Base-by-base conservation (phyloP, 1,140 invertebrate genomes). In the Propsilocerus akamusi region DNA sequence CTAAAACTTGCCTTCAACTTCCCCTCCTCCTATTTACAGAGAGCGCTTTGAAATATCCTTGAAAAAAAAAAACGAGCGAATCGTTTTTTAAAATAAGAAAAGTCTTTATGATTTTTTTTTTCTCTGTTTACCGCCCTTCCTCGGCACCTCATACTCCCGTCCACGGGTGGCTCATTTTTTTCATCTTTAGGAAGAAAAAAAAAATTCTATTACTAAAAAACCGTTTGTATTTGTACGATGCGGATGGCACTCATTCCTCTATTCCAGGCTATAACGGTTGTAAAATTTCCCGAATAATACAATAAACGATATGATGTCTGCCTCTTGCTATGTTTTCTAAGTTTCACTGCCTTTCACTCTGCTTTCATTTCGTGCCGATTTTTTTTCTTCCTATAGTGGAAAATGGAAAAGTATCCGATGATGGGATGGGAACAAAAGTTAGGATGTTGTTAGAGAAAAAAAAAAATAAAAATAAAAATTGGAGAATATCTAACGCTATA, bases 41-140 rank as follows among this genome's bases (percentile, higher is more conserved):
- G 28, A 11, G n/a, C 28, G 10, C 10, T 37, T 37, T 37, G 32
- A 37, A 41, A 41, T n/a, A n/a, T 41, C 34, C 14, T 41, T 41
- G 32, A 37, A 37, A n/a, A 37, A 37, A 14, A 37, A 14, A n/a
- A 41, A 17, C 17, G 34, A 17, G 14, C 34, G 34, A 41, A 41
- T 41, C 14, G 34, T 17, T 20, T 12, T 41, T 41, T 41, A 17
- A 4, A 17, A 17, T 37, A 37, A 41, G 22, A 41, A 41, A 41
- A 41, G 34, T 41, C 34, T 41, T 41, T 41, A 41, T 41, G 34
- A 41, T 20, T 41, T 41, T 41, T 41, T 41, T 41, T n/a, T n/a
- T 11, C 10, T n/a, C 28, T n/a, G 28, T n/a, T 11, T n/a, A 11
- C 10, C 28, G 10, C n/a, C 28, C 28, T n/a, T n/a, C 2, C 28